These are phyloP conservation scores for Dioctria rufipes DNA, from an alignment of 2,888 invertebrate species.

Conservation along the genomic window DNA sequence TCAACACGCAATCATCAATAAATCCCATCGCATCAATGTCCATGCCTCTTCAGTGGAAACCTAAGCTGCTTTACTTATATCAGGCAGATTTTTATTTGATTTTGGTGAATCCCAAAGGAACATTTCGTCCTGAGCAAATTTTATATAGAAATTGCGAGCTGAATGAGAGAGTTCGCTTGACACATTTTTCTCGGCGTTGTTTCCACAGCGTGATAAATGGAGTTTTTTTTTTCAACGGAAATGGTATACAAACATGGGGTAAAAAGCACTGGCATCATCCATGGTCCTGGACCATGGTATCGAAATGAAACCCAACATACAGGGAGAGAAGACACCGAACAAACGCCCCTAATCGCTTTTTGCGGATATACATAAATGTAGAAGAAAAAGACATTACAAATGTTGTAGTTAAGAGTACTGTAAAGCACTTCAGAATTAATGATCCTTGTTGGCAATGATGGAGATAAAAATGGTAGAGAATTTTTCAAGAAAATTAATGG, in stretches of 20 bases:
- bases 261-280: slow-evolving; percentile 39
- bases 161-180: slow-evolving; percentile 4
- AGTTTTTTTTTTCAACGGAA: slow-evolving; percentile 11
- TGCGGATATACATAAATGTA: slow-evolving; percentile 28
- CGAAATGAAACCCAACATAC: slow-evolving; percentile 29
- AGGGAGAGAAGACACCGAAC: slow-evolving; percentile 9
- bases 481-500: slow-evolving; percentile 53
- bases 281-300: background rate
- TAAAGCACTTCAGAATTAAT: slow-evolving; percentile 51
- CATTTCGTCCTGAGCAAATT: background rate
- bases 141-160: slow-evolving; percentile 9
- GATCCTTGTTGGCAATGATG: slow-evolving; percentile 50
- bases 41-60: background rate
- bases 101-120: background rate
- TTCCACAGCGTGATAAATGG: slow-evolving; percentile 39
- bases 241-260: slow-evolving; percentile 15
- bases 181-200: slow-evolving; percentile 20
- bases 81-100: slow-evolving; percentile 17
- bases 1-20: too few species aligned
- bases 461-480: slow-evolving; percentile 45
- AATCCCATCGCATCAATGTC: too few species aligned
- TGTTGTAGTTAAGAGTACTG: slow-evolving; percentile 44
- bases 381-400: slow-evolving; percentile 45
- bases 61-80: slow-evolving; percentile 3
- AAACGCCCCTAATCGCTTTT: slow-evolving; percentile 32